Conservation (phyloP, 2,888 invertebrate genomes). For the Parnassius smintheus region DNA sequence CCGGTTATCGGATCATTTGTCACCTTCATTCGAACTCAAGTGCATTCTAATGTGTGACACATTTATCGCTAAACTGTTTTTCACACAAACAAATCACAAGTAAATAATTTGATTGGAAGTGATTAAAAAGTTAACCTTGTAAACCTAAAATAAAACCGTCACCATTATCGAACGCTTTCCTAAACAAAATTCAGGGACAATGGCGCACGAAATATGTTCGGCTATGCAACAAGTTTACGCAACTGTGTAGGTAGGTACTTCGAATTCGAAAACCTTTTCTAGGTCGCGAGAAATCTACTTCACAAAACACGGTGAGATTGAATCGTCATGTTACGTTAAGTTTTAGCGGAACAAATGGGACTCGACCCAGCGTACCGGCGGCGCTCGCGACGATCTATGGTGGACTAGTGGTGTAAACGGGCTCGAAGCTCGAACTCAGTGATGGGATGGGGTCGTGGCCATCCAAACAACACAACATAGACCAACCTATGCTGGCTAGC, state of each 20-base stretch:
- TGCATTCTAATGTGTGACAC: too few relatives aligned
- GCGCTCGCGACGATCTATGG: slow-evolving; percentile 67
- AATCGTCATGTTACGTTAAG: slow-evolving; percentile 12
- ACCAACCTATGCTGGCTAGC: slow-evolving; percentile 50
- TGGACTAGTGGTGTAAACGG: slow-evolving; percentile 50
- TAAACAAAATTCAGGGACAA: slow-evolving; percentile 14
- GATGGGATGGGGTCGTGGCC: slow-evolving; percentile 69
- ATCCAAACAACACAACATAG: slow-evolving; percentile 53
- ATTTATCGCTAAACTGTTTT: too few relatives aligned
- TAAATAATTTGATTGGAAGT: too few relatives aligned
- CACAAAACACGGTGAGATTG: slow-evolving; percentile 25
- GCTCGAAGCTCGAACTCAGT: slow-evolving; percentile 28
- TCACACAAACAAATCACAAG: too few relatives aligned
- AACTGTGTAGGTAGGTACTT: slow-evolving; percentile 8
- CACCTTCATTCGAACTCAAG: too few relatives aligned
- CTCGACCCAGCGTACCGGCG: slow-evolving; percentile 38
- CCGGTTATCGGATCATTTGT: too few relatives aligned
- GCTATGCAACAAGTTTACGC: slow-evolving; percentile 21
- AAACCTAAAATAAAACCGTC: background rate
- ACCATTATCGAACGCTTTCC: slow-evolving; percentile 8
- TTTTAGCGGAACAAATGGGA: slow-evolving; percentile 8
- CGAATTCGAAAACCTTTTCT: background rate
- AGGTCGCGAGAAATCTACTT: slow-evolving; percentile 1
- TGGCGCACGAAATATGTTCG: slow-evolving; percentile 7
- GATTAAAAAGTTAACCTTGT: too few relatives aligned